Evolutionary conservation across 2,888 invertebrate genomes (phyloP), one percentile per base, ranked within the genome.

Genomic region (Aphelenchoides bicaudatus): DNA sequence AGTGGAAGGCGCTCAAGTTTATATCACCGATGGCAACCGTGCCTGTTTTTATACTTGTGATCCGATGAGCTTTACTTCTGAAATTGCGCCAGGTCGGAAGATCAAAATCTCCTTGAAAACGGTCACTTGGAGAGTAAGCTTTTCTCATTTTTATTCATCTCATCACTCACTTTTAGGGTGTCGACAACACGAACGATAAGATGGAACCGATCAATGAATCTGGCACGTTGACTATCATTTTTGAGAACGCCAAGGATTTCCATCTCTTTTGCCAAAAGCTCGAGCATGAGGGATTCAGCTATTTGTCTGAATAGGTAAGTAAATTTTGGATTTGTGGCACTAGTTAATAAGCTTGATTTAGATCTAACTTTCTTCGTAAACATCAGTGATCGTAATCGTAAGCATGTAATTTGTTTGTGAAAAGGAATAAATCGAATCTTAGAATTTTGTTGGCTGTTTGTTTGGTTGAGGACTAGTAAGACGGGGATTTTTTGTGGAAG

Each of bases 121-220:
- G 13, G 34, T 34, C 34, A 34, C 46, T 43, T 43, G 10, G 10
- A 6, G 46, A 43, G 46, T 16, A 10, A 43, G 19, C 10, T 43
- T 43, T 43, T 43, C 10, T 16, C 46, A 43, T 43, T 43, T 43
- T 16, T 43, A 10, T 16, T 16, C 46, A 43, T 43, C 19, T 43
- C 19, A 10, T 10, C 46, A 16, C 16, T 16, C 6, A 16, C 10
- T 43, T 43, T 43, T 43, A 43, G 19, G 46, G 46, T 16, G 34
- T 34, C 34, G 16, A 34, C 34, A 34, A 34, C 34, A 34, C 34
- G 13, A 34, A 34, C 34, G 34, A 34, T 13, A 13, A 34, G 34
- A 34, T 34, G 34, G 34, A 34, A 34, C 34, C 34, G 34, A 34
- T 34, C 34, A 34, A 13, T 34, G 34, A 34, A 34, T 13, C 16